These are phyloP conservation scores for Stegodyphus mimosarum DNA, from an alignment of 1,140 invertebrate genomes.

Conservation along the genomic window DNA sequence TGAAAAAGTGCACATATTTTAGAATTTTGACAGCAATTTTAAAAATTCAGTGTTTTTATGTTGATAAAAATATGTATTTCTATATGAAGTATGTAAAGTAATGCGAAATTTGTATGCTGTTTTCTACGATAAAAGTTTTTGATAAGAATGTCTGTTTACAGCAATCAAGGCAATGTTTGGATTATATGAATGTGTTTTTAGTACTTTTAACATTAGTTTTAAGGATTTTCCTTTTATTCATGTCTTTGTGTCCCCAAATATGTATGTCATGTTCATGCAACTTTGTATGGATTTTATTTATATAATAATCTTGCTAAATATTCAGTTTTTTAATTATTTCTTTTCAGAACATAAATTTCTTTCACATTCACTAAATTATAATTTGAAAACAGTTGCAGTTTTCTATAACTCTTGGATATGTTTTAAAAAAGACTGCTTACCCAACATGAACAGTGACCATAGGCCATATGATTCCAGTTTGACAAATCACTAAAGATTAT, in stretches of 20 bases:
- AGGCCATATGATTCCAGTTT: too few relatives aligned
- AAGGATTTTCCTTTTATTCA: neutral
- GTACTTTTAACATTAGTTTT: neutral
- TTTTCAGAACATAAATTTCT: neutral
- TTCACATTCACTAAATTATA: neutral
- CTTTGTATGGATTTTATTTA: neutral
- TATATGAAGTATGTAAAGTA: slow-evolving; percentile 13
- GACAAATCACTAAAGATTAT: too few relatives aligned
- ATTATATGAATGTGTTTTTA: neutral
- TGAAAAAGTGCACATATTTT: slow-evolving; percentile 30
- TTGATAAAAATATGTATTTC: slow-evolving; percentile 10
- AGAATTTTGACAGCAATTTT: slow-evolving; percentile 16
- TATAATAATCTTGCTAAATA: neutral
- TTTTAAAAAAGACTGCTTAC: too few relatives aligned
- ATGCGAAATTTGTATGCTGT: slow-evolving; percentile 34
- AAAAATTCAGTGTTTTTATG: neutral
- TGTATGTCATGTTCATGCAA: neutral
- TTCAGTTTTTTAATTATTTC: neutral
- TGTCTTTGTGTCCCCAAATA: neutral
- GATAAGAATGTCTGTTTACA: slow-evolving; percentile 18
- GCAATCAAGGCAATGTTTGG: neutral
- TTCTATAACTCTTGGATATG: neutral
- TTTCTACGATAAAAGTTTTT: slow-evolving; percentile 36
- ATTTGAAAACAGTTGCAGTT: neutral
- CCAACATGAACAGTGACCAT: too few relatives aligned